Conservation (phyloP, 2,797 vertebrate species). For the Microhierax caerulescens region DNA sequence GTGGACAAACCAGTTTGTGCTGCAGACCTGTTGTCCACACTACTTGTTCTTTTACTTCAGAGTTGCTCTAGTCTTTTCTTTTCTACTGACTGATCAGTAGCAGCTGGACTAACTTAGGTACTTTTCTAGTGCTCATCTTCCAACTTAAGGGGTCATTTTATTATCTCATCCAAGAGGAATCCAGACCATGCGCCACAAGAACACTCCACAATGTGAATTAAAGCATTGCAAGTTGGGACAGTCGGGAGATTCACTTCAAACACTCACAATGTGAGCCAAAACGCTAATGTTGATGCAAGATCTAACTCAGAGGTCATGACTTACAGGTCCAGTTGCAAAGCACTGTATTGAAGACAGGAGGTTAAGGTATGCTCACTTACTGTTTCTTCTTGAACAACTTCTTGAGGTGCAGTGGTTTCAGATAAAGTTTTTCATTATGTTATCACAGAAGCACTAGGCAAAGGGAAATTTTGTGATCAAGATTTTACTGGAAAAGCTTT, state of each 20-base stretch:
- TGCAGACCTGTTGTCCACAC: background rate
- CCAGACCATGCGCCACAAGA: background rate
- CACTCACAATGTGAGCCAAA: background rate
- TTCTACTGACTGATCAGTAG: background rate
- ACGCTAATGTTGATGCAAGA: background rate
- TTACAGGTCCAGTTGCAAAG: background rate
- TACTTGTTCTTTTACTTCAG: background rate
- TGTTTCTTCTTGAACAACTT: background rate
- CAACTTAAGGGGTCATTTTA: background rate
- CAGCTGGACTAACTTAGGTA: background rate
- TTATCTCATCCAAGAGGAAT: background rate
- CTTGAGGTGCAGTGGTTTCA: background rate
- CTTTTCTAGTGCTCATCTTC: background rate
- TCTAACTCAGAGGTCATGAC: background rate
- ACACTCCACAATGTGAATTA: background rate
- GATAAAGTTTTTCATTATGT: background rate
- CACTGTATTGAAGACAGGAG: background rate
- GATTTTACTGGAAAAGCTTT: background rate
- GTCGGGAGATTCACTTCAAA: background rate
- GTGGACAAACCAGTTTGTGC: background rate
- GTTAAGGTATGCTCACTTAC: background rate
- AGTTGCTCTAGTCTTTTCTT: background rate
- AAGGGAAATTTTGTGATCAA: background rate
- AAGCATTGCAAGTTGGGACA: background rate
- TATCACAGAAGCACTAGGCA: background rate